phyloP scores from a whole-genome alignment of 2,797 vertebrate species.

The Coreius guichenoti region DNA sequence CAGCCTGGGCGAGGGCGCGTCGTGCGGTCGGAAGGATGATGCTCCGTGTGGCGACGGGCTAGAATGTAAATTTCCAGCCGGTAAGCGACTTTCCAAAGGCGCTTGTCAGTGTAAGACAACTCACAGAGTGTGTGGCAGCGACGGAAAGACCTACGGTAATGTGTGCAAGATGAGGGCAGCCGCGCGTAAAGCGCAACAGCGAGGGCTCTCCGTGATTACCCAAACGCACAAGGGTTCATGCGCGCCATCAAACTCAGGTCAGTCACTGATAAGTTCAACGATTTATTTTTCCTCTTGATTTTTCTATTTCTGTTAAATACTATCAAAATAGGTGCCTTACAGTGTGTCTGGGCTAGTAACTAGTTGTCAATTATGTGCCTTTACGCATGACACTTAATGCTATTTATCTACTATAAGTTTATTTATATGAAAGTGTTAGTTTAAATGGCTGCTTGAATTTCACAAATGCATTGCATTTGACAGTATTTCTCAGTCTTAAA shows the following conservation, averaged over 20 bases:
- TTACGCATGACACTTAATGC: not conserved
- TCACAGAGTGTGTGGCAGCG: constrained; percentile 86
- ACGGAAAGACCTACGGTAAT: constrained; percentile 87
- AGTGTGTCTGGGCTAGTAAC: not conserved
- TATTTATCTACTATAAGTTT: not conserved
- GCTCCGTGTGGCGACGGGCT: constrained; percentile 86
- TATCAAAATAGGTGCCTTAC: too few species aligned
- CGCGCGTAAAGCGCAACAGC: constrained; percentile 82
- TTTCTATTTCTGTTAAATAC: not conserved
- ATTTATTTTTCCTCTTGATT: not conserved
- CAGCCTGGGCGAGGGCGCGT: constrained; percentile 83
- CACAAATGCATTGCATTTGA: not conserved
- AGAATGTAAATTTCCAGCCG: constrained; percentile 80
- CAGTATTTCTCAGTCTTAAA: too few species aligned
- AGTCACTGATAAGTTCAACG: not conserved
- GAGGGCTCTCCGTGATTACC: constrained; percentile 76
- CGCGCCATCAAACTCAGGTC: constrained; percentile 56
- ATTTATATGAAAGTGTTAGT: not conserved
- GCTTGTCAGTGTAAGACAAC: constrained; percentile 84
- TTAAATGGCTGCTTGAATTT: not conserved
- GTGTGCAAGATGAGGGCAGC: constrained; percentile 85
- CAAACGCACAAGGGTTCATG: constrained; percentile 86
- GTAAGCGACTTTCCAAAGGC: constrained; percentile 75
- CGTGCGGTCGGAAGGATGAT: constrained; percentile 84
- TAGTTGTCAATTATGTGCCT: not conserved